Conservation (phyloP, 2,797 vertebrate species). For the Jordanella pulchra region DNA sequence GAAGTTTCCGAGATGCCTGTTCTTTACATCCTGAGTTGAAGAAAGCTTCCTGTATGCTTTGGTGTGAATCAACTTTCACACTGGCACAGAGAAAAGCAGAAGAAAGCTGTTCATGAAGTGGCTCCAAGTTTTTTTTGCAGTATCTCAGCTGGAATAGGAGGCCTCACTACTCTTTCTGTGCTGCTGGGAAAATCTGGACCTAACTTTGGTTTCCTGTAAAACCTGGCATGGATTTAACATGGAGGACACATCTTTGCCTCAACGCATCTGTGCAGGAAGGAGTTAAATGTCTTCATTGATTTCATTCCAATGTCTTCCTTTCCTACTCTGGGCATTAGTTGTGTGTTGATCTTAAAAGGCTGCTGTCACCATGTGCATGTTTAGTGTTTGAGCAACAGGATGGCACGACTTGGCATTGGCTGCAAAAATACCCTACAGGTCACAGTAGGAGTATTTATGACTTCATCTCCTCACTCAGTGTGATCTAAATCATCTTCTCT, state of each 20-base stretch:
- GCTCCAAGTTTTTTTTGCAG: conserved; percentile 6
- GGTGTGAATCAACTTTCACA: neutral
- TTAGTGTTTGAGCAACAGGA: conserved; percentile 19
- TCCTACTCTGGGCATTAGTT: neutral
- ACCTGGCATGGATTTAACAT: conserved; percentile 40
- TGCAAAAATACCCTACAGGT: conserved; percentile 38
- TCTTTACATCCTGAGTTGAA: conserved; percentile 16
- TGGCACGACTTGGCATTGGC: conserved; percentile 25
- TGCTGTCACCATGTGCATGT: neutral
- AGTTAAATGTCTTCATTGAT: neutral
- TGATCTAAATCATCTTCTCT: conserved; percentile 30
- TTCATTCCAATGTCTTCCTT: neutral
- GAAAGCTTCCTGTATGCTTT: neutral
- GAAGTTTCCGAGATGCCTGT: conserved; percentile 24
- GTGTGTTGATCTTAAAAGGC: conserved; percentile 5
- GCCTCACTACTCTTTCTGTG: conserved; percentile 11
- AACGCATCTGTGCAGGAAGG: neutral
- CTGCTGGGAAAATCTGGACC: conserved; percentile 50
- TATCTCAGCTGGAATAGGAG: conserved; percentile 17
- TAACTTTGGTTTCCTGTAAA: conserved; percentile 35
- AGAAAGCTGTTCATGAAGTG: conserved; percentile 15
- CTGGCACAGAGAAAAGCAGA: neutral
- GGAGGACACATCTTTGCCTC: neutral
- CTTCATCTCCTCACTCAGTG: conserved; percentile 40
- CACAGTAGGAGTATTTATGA: conserved; percentile 49